Percentiles rank a stretch among this genome's conserved stretches.
Evolutionary conservation across 2,113 vertebrate genomes (phyloP).

Genomic region (Alouatta palliata): DNA sequence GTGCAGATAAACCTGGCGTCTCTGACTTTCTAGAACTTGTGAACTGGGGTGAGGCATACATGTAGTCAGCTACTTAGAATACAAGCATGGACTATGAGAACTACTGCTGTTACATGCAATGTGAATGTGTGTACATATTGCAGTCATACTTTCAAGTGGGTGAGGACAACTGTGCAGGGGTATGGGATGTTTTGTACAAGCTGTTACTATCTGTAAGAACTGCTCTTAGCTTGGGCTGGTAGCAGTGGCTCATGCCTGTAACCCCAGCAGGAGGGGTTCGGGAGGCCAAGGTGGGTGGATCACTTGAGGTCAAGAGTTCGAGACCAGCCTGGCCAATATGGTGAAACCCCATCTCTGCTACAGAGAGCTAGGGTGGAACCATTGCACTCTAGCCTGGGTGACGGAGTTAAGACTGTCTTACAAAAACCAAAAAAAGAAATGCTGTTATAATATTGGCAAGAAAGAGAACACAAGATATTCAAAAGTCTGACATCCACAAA

Average conservation of each 20-base stretch:
- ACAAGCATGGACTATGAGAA: neutral
- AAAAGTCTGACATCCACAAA: neutral
- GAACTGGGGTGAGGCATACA: neutral
- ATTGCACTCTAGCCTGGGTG: too few relatives aligned
- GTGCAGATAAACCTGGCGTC: neutral
- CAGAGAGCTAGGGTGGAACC: too few relatives aligned
- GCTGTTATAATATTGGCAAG: rapidly evolving
- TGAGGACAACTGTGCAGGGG: neutral
- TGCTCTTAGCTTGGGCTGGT: too few relatives aligned
- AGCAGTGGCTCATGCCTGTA: too few relatives aligned
- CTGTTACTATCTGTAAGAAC: neutral
- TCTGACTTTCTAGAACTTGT: neutral
- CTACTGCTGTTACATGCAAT: too few relatives aligned
- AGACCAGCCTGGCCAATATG: too few relatives aligned
- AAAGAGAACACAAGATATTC: neutral
- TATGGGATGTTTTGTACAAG: neutral
- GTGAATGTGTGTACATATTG: neutral
- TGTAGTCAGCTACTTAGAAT: rapidly evolving
- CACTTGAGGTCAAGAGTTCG: too few relatives aligned
- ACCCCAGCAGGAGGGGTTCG: too few relatives aligned
- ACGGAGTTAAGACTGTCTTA: too few relatives aligned
- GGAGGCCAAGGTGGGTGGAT: too few relatives aligned
- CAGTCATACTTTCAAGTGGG: neutral
- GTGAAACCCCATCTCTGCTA: too few relatives aligned
- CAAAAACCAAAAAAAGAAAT: too few relatives aligned